Evolutionary conservation across 2,797 vertebrate species (phyloP).

Genomic region (Xiphophorus birchmanni): DNA sequence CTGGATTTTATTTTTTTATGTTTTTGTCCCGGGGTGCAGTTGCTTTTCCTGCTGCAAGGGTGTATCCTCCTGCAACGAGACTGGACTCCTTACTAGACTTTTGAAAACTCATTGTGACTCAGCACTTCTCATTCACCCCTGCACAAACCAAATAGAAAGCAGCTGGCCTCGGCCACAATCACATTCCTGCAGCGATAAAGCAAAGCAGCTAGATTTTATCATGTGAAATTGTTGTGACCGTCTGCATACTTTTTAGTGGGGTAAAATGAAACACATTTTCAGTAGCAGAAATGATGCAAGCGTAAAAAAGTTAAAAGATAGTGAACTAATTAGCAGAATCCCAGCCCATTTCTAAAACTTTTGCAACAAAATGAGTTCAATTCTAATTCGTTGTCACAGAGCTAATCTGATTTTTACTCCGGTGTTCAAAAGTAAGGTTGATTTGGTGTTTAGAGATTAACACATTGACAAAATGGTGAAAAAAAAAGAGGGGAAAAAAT

Average conservation of each 20-base stretch:
- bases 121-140: constrained; percentile 46
- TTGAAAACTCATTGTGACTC: constrained; percentile 56
- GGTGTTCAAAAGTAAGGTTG: not conserved
- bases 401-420: too few relatives aligned
- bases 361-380: not conserved
- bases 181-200: not conserved
- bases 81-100: too few relatives aligned
- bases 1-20: not conserved
- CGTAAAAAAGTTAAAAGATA: not conserved
- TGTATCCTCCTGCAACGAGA: not conserved
- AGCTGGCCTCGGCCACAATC: not conserved
- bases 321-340: rapidly evolving
- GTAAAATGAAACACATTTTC: not conserved
- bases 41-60: not conserved
- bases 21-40: not conserved
- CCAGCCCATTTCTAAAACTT: not conserved
- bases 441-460: not conserved
- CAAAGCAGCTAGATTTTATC: not conserved
- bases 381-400: too few relatives aligned
- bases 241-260: too few relatives aligned
- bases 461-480: not conserved
- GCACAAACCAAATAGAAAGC: not conserved
- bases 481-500: not conserved
- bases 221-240: not conserved
- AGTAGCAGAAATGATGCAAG: not conserved